Evolutionary conservation across 2,797 vertebrate species (phyloP), one percentile per base, ranked within the genome.

Genomic region (Acanthopagrus latus): DNA sequence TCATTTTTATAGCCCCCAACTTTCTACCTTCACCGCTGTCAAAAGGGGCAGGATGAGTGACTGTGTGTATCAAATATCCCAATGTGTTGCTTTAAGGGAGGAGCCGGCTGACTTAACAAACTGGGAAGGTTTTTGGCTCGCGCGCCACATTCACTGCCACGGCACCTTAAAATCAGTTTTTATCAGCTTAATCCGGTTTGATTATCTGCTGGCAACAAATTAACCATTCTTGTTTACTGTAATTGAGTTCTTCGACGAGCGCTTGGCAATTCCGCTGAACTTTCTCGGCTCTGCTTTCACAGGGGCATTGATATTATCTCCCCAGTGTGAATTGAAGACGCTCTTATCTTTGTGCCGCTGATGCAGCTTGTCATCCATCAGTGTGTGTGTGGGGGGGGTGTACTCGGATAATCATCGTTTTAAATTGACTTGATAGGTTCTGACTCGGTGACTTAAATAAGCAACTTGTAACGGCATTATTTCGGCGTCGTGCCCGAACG

Each of bases 1-100:
- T 95, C 93, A 94, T 88, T 93, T 95, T 93, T 94, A 92, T 94
- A 92, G 93, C 93, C 84, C 77, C 86, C 65, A 95, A 95, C 91
- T 93, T 94, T 93, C 92, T 93, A 93, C 90, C 93, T 95, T 93
- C 82, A 81, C 81, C 72, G 88, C 92, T 88, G 89, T 94, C 93
- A 93, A 90, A 90, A 88, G 89, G 86, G 87, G 81, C 87, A 83
- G 87, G 89, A 89, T 88, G 92, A 93, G 91, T 89, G 89, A 92
- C 91, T 92, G 90, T 90, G 91, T 90, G 91, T 92, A 86, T 93
- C 86, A 88, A 92, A 86, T 80, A 88, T 80, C 89, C 80, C 80
- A 79, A 76, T 81, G 80, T 84, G 85, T 80, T 69, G 91, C 91
- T 92, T 83, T 87, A 91, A 93, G 90, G 29, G 86, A 91, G 86